These are phyloP conservation scores for Holcopasites calliopsidis DNA, from an alignment of 1,140 invertebrate species.

Conservation along the genomic window DNA sequence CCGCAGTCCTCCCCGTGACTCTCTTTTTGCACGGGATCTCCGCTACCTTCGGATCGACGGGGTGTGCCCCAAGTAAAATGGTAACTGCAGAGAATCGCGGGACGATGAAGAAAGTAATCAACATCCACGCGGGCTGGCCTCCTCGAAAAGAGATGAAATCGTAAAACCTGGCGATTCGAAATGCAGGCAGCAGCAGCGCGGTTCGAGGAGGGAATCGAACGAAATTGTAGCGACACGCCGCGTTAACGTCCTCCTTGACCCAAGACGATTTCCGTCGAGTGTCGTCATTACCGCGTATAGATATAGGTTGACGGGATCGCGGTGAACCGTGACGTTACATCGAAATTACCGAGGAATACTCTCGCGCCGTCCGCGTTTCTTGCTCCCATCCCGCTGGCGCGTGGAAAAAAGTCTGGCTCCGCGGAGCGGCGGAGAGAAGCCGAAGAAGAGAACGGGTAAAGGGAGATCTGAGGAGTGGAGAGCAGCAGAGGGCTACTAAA, in stretches of 20 bases:
- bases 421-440: constrained; percentile 18
- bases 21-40: not conserved
- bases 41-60: constrained; percentile 18
- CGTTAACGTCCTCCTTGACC: not conserved
- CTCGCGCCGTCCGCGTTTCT: constrained; percentile 40
- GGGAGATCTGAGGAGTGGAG: not conserved
- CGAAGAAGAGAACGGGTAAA: not conserved
- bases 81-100: not conserved
- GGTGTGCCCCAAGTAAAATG: not conserved
- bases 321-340: constrained; percentile 14
- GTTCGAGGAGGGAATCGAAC: not conserved
- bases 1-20: not conserved
- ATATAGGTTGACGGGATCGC: too few relatives aligned
- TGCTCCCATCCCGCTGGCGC: constrained; percentile 21
- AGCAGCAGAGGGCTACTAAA: constrained; percentile 45
- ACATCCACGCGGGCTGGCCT: too few relatives aligned
- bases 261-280: not conserved
- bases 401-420: constrained; percentile 17
- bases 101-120: constrained; percentile 4
- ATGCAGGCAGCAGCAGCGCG: too few relatives aligned
- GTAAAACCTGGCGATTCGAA: not conserved
- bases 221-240: not conserved
- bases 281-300: not conserved
- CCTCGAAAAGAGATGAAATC: constrained; percentile 25
- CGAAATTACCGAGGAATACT: constrained; percentile 32